Evolutionary conservation across 2,113 vertebrate species (phyloP), one percentile per base, ranked within the genome.

Genomic region (Lontra canadensis): DNA sequence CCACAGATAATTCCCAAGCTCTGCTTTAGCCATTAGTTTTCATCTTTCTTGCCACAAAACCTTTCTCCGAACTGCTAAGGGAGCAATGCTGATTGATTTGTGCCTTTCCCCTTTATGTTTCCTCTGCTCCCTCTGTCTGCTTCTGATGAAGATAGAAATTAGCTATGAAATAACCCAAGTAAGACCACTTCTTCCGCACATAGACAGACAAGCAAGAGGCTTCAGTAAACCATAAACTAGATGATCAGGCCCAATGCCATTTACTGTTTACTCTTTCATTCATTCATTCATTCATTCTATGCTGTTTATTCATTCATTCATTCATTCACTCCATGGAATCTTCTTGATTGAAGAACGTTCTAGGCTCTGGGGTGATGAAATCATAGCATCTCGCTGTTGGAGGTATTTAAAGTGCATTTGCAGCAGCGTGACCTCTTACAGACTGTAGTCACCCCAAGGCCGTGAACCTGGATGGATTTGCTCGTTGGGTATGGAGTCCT

Each of bases 61-160:
- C 85, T 96, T 89, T 85, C 61, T 34, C 81, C 9, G 52, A 88
- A 69, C 80, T 76, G 87, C 88, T 71, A 31, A 59, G 44, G 52
- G 84, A 94, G 34, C 57, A 49, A 15, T 31, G 29, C 76, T 84
- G 94, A 95, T 67, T 92, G 95, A 92, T 96, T 85, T 69, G 61
- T 42, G 21, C 92, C 90, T 88, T 82, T 85, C 52, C 26, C 69
- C 79, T 78, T 94, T 83, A 71, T 29, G 65, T 92, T 95, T 94
- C 71, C 42, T 71, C 71, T 29, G 29, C 65, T 88, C 44, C 79
- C 63, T 96, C 71, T 59, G 26, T 52, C 84, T 84, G 29, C 78
- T 78, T 96, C 94, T 94, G 84, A 92, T 42, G 57, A 82, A 96
- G 95, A 78, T 90, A 55, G 83, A 96, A 81, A 92, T 96, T 94